These are phyloP conservation scores for Potamilus streckersoni DNA, from an alignment of 1,140 invertebrate species.

Conservation along the genomic window DNA sequence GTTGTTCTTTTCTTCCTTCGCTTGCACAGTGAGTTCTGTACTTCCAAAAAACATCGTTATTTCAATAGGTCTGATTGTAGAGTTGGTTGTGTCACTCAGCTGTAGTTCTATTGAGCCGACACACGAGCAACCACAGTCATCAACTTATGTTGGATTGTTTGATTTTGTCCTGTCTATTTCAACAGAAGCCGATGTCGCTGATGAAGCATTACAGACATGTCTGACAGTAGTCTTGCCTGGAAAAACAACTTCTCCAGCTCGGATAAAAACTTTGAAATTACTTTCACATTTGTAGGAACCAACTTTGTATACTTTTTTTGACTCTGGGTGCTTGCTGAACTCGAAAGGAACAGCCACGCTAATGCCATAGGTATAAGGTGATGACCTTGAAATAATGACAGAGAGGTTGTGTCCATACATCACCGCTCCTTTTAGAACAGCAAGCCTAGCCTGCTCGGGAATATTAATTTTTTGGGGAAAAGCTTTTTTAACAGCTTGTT, in stretches of 20 bases:
- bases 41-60: slow-evolving; percentile 16
- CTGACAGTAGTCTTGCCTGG: slow-evolving; percentile 2
- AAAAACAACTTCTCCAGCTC: not conserved
- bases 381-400: no score
- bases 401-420: no score
- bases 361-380: not conserved
- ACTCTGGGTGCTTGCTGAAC: not conserved
- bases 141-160: not conserved
- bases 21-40: slow-evolving; percentile 15
- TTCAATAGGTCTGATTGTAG: not conserved
- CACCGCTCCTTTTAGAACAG: no score
- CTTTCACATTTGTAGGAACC: slow-evolving; percentile 10
- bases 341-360: slow-evolving; percentile 11
- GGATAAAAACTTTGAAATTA: slow-evolving; percentile 7
- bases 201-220: not conserved
- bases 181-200: not conserved
- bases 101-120: not conserved
- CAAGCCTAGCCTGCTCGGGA: no score
- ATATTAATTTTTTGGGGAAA: no score
- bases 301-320: not conserved
- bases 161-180: slow-evolving; percentile 6
- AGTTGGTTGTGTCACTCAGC: not conserved
- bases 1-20: slow-evolving; percentile 1
- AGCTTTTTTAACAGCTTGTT: no score
- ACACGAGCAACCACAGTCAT: not conserved